Base-by-base conservation (phyloP, 2,797 vertebrate genomes). In the Enteromius paludinosus region DNA sequence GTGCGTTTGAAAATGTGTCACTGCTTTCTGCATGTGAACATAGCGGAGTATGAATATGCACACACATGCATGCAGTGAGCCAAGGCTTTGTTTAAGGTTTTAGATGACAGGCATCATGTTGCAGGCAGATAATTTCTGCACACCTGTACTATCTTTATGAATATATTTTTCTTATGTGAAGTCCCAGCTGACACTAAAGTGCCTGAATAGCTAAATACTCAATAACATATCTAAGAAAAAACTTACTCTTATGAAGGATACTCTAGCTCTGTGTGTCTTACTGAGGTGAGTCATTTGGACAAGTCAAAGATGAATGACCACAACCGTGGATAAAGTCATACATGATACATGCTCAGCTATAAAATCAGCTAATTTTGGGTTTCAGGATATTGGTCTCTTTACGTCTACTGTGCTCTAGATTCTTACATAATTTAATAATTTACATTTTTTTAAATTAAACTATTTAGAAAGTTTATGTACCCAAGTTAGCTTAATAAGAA, bases 51-150 rank as follows among this genome's bases (percentile, higher is more conserved):
- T 71, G 56, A 70, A 71, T 61, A 69, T 28, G 66, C 59, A 77
- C 33, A 82, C 65, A 74, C 64, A 83, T 35, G 76, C 77, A 76
- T 25, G 78, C 20, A 3, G 12, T 47, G 41, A 84, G 86, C 87
- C 81, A 65, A 66, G 66, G 45, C 78, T 69, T 87, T 87, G 89
- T 82, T 87, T 85, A 65, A 77, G 64, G 41, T 45, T 71, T 59
- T n/a, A 73, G n/a, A 59, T 66, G 65, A 69, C 71, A 76, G 74
- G 38, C 33, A 78, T 23, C 33, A 30, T 83, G 61, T 14, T 33
- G 74, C 30, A 73, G 28, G 56, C 41, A 54, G 20, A 8, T 78
- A 49, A 73, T 56, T 70, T 49, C 47, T 30, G 9, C 14, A n/a
- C 6, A 23, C 33, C 38, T 59, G n/a, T n/a, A n/a, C n/a, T 30